phyloP scores from a whole-genome alignment of 2,797 vertebrate genomes.

The Eulemur mongoz region DNA sequence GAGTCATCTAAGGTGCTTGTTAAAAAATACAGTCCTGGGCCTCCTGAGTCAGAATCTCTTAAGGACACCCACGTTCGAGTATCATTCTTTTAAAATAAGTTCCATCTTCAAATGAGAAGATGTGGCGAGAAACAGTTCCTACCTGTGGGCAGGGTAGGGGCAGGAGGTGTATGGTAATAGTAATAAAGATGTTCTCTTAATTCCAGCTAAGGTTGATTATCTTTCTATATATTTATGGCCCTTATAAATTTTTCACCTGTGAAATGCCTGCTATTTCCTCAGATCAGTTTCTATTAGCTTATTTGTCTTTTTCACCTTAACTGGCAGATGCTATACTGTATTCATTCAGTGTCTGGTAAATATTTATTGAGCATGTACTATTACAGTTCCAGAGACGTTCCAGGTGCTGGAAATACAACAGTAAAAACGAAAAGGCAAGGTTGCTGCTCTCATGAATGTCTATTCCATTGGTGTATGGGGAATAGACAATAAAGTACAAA shows the following conservation, averaged over 20 bases:
- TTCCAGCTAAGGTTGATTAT: neutral
- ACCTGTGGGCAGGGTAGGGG: neutral
- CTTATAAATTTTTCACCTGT: neutral
- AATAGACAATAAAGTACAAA: neutral
- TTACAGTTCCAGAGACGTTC: neutral
- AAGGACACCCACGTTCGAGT: neutral
- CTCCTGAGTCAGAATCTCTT: neutral
- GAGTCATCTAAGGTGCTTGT: neutral
- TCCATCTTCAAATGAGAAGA: neutral
- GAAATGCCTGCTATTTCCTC: neutral
- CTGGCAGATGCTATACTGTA: neutral
- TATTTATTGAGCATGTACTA: neutral
- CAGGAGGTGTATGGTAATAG: neutral
- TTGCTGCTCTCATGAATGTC: neutral
- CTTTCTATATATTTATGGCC: neutral
- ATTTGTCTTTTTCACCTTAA: neutral
- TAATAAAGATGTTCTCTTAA: neutral
- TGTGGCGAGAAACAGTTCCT: neutral
- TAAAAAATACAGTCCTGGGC: neutral
- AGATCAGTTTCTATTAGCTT: neutral
- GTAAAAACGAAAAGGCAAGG: neutral
- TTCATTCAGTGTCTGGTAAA: neutral
- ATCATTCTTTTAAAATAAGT: neutral
- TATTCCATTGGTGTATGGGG: neutral
- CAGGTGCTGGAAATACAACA: neutral